A percentile compares a stretch with the other conserved stretches of the same genome.
phyloP scores from a whole-genome alignment of 2,797 vertebrate genomes.

The Aldrovandia affinis region DNA sequence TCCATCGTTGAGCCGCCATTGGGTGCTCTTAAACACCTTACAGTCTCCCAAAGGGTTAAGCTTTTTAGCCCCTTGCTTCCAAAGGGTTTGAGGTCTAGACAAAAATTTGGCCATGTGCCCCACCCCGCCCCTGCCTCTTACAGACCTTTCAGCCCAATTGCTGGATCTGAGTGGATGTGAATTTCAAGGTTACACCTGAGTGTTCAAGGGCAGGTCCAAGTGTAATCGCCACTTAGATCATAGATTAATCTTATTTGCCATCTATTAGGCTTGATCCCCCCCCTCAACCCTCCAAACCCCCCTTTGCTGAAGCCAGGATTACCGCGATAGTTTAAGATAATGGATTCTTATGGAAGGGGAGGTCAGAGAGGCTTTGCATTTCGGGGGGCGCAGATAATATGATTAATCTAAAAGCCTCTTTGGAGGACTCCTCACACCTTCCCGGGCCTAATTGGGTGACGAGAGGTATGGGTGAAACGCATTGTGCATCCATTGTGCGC shows the following conservation, averaged over 20 bases:
- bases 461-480: constrained; percentile 77
- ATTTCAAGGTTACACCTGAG: constrained; percentile 99
- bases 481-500: constrained; percentile 76
- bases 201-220: constrained; percentile 99
- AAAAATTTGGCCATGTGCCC: constrained; percentile 78
- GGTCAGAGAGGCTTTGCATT: constrained; percentile 96
- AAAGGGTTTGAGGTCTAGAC: constrained; percentile 69
- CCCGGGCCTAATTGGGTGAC: constrained; percentile 91
- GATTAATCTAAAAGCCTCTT: constrained; percentile 99
- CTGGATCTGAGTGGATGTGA: constrained; percentile 89
- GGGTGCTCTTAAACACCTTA: constrained; percentile 79
- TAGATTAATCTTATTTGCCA: constrained; percentile 99
- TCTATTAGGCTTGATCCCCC: constrained; percentile 99
- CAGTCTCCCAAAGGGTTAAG: constrained; percentile 74
- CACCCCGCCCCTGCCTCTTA: constrained; percentile 49
- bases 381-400: constrained; percentile 99
- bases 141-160: constrained; percentile 92
- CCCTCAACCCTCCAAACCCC: constrained; percentile 87
- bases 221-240: constrained; percentile 99
- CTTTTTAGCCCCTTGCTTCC: constrained; percentile 75
- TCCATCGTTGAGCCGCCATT: constrained; percentile 57
- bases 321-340: constrained; percentile 99
- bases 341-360: constrained; percentile 99
- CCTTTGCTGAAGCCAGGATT: constrained; percentile 99
- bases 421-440: constrained; percentile 88